Evolutionary conservation across 2,888 invertebrate species (phyloP).

Genomic region (Drosophila bunnanda): DNA sequence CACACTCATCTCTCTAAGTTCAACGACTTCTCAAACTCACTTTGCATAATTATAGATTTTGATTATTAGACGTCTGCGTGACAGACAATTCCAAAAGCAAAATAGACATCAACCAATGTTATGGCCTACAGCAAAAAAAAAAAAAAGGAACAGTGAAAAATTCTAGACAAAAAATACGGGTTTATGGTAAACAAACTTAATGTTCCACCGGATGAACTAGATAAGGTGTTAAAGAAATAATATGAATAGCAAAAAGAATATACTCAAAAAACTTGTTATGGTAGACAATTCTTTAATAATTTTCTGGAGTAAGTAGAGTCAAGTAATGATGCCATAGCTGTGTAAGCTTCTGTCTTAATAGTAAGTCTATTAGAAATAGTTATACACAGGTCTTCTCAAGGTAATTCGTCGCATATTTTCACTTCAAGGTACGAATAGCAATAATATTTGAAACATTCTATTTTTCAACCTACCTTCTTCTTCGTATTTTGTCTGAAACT

Average conservation of each 20-base stretch:
- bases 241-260: background rate
- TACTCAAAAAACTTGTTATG: background rate
- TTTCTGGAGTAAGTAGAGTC: background rate
- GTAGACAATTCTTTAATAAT: background rate
- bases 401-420: background rate
- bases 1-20: slow-evolving; percentile 6
- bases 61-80: slow-evolving; percentile 24
- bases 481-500: slow-evolving; percentile 20
- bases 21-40: slow-evolving; percentile 27
- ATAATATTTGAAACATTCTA: slow-evolving; percentile 3
- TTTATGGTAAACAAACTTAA: slow-evolving; percentile 12
- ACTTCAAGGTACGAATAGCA: background rate
- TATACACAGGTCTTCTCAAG: background rate
- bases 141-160: slow-evolving; percentile 8
- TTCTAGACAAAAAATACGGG: slow-evolving; percentile 8
- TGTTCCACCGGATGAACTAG: background rate
- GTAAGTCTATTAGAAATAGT: background rate
- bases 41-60: slow-evolving; percentile 37
- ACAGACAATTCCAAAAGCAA: slow-evolving; percentile 14
- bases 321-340: background rate
- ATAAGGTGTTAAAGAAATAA: background rate
- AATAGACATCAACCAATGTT: slow-evolving; percentile 10
- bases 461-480: background rate
- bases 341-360: background rate
- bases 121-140: slow-evolving; percentile 1